These are phyloP conservation scores for Bergia puertoricense DNA, from an alignment of 92 coral and sea anemone species.

Conservation along the genomic window DNA sequence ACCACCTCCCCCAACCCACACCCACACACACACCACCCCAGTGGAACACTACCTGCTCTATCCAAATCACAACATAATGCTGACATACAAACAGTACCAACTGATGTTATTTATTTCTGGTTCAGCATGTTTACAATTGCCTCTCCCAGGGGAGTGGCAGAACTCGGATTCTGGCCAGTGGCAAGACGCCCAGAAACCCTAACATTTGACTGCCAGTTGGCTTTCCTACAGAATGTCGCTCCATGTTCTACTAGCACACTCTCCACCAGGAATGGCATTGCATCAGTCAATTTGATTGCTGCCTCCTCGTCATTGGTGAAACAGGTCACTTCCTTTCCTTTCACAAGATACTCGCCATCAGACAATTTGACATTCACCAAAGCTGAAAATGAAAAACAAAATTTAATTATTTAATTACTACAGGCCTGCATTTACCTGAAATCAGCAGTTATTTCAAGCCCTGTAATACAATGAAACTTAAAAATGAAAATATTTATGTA, in stretches of 20 bases:
- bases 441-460: no score
- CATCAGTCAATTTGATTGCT: constrained; percentile 53
- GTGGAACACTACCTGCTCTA: neutral
- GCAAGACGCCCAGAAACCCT: constrained; percentile 63
- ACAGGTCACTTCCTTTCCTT: constrained; percentile 82
- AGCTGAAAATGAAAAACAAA: constrained; percentile 55
- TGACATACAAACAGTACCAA: neutral
- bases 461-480: no score
- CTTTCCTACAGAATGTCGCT: constrained; percentile 62
- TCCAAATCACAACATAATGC: neutral
- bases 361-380: constrained; percentile 89
- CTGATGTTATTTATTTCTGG: constrained; percentile 22
- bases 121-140: constrained; percentile 71
- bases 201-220: constrained; percentile 61
- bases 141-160: constrained; percentile 86
- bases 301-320: constrained; percentile 86
- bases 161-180: constrained; percentile 96
- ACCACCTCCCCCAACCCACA: no score
- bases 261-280: constrained; percentile 92
- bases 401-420: no score
- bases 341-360: constrained; percentile 88
- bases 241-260: constrained; percentile 81
- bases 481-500: no score
- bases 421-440: no score
- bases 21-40: neutral